These are phyloP conservation scores for Philaenus spumarius DNA, from an alignment of 1,140 invertebrate species.

Conservation along the genomic window DNA sequence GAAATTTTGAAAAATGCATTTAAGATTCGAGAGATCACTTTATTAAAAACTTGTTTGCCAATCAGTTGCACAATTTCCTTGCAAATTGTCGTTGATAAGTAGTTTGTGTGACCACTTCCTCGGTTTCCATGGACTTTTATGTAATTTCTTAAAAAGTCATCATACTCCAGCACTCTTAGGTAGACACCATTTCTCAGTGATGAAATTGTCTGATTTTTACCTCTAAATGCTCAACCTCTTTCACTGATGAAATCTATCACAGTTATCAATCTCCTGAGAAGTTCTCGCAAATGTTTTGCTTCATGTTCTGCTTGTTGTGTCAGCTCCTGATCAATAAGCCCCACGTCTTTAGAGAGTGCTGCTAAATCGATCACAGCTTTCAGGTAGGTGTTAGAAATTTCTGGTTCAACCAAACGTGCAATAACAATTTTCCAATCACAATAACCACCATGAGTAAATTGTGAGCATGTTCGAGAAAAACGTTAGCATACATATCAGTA, in stretches of 20 bases:
- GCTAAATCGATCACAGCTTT: constrained; percentile 15
- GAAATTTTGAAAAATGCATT: too few relatives aligned
- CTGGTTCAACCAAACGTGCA: constrained; percentile 18
- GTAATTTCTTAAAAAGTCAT: neutral
- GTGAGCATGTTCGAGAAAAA: constrained; percentile 4
- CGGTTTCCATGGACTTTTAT: neutral
- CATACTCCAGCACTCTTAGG: neutral
- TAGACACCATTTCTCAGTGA: neutral
- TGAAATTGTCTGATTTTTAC: neutral
- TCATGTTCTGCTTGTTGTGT: constrained; percentile 20
- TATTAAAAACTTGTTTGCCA: too few relatives aligned
- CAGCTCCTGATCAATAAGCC: constrained; percentile 13
- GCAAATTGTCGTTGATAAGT: too few relatives aligned
- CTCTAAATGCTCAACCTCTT: neutral
- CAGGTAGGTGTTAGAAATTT: constrained; percentile 18
- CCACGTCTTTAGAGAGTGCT: constrained; percentile 15
- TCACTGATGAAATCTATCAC: neutral
- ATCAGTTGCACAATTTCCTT: too few relatives aligned
- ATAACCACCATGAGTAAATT: constrained; percentile 20
- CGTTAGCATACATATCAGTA: constrained; percentile 24
- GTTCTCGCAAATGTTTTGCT: neutral
- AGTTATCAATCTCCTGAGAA: neutral
- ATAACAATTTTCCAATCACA: constrained; percentile 24
- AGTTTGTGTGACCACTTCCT: too few relatives aligned
- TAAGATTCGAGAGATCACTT: too few relatives aligned